Evolutionary conservation across 2,113 vertebrate species (phyloP).

Genomic region (Mungos mungo): DNA sequence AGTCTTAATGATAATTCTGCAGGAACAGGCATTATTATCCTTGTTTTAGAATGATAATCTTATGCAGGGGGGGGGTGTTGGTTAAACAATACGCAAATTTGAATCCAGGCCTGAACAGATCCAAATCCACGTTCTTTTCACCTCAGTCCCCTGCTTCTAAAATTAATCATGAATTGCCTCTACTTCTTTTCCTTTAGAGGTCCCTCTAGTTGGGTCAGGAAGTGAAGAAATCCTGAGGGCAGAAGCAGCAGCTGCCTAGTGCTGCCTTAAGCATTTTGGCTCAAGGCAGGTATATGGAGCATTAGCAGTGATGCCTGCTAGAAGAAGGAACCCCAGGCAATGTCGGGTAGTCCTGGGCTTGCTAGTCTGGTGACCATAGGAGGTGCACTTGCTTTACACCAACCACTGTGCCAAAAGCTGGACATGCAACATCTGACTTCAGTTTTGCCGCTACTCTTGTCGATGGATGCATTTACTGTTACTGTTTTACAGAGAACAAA

Average conservation of each 20-base stretch:
- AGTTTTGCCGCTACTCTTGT: not conserved
- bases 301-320: not conserved
- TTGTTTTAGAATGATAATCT: not conserved
- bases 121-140: not conserved
- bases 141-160: not conserved
- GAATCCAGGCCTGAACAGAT: not conserved
- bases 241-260: not conserved
- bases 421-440: not conserved
- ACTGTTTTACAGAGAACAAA: not conserved
- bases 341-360: not conserved
- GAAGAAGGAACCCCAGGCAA: not conserved
- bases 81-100: not conserved
- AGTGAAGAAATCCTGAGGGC: not conserved
- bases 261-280: too few species aligned
- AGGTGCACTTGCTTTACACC: not conserved
- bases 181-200: not conserved
- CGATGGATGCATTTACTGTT: not conserved
- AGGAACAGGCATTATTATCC: not conserved
- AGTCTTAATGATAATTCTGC: not conserved
- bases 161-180: not conserved
- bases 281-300: not conserved
- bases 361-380: not conserved
- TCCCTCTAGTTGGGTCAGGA: not conserved
- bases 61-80: not conserved
- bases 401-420: not conserved